Evolutionary conservation across 1,140 invertebrate genomes (phyloP).

Genomic region (Mizuhopecten yessoensis): DNA sequence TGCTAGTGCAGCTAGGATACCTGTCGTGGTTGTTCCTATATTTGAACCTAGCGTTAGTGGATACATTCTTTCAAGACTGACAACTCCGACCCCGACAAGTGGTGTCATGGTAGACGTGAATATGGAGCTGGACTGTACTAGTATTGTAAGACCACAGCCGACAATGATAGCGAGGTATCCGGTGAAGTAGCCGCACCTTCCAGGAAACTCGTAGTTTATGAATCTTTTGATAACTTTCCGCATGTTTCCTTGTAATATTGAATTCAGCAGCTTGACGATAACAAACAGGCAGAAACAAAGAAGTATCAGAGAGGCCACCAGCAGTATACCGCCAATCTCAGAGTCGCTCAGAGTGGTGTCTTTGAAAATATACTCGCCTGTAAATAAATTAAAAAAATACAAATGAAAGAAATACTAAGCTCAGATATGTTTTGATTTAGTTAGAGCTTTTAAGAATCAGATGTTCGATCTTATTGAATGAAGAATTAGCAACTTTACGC

Average conservation of each 20-base stretch:
- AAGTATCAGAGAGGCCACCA: slow-evolving; percentile 84
- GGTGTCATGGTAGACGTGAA: slow-evolving; percentile 88
- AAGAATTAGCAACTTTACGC: no score
- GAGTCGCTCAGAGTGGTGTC: slow-evolving; percentile 77
- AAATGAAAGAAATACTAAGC: no score
- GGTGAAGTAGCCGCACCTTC: slow-evolving; percentile 82
- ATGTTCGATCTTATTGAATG: no score
- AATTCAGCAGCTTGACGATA: slow-evolving; percentile 86
- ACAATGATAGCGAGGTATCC: slow-evolving; percentile 86
- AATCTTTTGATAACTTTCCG: slow-evolving; percentile 84
- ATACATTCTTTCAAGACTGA: slow-evolving; percentile 87
- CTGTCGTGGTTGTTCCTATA: slow-evolving; percentile 87
- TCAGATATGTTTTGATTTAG: no score
- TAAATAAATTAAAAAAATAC: not conserved
- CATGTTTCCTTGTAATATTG: slow-evolving; percentile 83
- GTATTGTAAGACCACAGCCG: slow-evolving; percentile 86
- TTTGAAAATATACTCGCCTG: slow-evolving; percentile 64
- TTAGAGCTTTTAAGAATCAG: no score
- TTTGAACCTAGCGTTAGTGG: slow-evolving; percentile 87
- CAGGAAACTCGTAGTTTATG: slow-evolving; percentile 85
- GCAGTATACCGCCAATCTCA: slow-evolving; percentile 83
- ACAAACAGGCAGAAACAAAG: slow-evolving; percentile 85
- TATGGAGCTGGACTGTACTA: slow-evolving; percentile 87
- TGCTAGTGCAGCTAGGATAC: slow-evolving; percentile 85
- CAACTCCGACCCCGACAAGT: slow-evolving; percentile 86